phyloP scores from a whole-genome alignment of 92 coral and sea anemone genomes.

The Chrysogorgia sp. region DNA sequence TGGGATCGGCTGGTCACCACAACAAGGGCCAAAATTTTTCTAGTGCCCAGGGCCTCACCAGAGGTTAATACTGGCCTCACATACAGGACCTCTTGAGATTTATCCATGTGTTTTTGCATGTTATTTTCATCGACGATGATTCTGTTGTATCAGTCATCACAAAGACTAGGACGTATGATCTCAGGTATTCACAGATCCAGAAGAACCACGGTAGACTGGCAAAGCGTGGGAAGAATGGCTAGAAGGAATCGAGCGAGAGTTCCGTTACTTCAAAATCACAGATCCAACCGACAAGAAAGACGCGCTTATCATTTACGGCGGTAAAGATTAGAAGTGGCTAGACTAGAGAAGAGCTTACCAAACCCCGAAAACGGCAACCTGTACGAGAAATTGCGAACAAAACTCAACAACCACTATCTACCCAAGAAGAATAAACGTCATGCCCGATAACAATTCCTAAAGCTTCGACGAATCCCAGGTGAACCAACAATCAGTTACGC shows the following conservation, averaged over 20 bases:
- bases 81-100: too few species aligned
- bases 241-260: slow-evolving; percentile 51
- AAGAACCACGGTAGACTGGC: too few species aligned
- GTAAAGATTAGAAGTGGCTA: slow-evolving; percentile 60
- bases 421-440: slow-evolving; percentile 55
- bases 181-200: too few species aligned
- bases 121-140: too few species aligned
- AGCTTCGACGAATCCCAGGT: slow-evolving; percentile 18
- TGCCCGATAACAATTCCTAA: slow-evolving; percentile 22
- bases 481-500: slow-evolving; percentile 31
- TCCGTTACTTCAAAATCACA: slow-evolving; percentile 62
- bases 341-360: slow-evolving; percentile 62
- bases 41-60: too few species aligned
- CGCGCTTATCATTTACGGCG: slow-evolving; percentile 68
- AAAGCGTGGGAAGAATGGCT: slow-evolving; percentile 62
- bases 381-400: slow-evolving; percentile 45
- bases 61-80: too few species aligned
- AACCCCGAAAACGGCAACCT: slow-evolving; percentile 39
- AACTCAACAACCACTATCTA: slow-evolving; percentile 44
- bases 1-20: too few species aligned
- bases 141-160: too few species aligned
- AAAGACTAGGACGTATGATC: too few species aligned
- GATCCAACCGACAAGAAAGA: slow-evolving; percentile 61
- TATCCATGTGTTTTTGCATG: too few species aligned
- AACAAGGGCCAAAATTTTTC: too few species aligned